phyloP scores from a whole-genome alignment of 1,140 invertebrate species.

The Orussus abietinus region DNA sequence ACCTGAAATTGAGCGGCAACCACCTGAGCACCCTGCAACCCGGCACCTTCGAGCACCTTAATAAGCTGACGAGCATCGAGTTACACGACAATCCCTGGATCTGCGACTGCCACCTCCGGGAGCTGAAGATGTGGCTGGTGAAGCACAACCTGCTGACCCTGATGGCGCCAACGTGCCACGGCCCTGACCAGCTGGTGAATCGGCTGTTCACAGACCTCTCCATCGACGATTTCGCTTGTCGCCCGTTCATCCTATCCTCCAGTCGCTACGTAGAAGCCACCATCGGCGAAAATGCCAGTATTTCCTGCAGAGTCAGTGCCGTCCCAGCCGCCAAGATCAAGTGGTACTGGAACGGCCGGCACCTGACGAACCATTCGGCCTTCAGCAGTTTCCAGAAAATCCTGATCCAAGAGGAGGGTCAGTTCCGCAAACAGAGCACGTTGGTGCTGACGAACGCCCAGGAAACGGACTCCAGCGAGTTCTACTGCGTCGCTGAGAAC shows the following conservation, averaged over 20 bases:
- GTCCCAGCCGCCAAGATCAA: constrained; percentile 76
- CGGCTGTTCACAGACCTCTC: constrained; percentile 70
- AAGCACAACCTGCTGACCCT: constrained; percentile 78
- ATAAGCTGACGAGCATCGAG: constrained; percentile 75
- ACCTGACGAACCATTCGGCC: constrained; percentile 73
- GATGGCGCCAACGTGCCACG: constrained; percentile 70
- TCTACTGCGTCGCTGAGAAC: constrained; percentile 89
- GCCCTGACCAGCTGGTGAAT: constrained; percentile 65
- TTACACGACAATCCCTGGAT: constrained; percentile 89
- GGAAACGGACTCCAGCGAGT: constrained; percentile 83
- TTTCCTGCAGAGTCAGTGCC: constrained; percentile 74
- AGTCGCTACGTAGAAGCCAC: constrained; percentile 72
- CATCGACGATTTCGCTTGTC: constrained; percentile 83
- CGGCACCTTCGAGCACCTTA: constrained; percentile 68
- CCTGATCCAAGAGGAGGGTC: constrained; percentile 73
- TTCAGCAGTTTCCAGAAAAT: constrained; percentile 79
- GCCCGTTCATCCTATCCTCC: constrained; percentile 73
- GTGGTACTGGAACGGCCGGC: constrained; percentile 83
- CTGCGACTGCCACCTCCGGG: constrained; percentile 81
- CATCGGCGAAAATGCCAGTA: constrained; percentile 79
- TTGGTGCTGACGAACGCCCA: constrained; percentile 83
- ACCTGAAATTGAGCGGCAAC: constrained; percentile 79
- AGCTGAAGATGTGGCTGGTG: constrained; percentile 79
- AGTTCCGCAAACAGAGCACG: constrained; percentile 66
- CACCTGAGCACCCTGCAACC: constrained; percentile 67